phyloP scores from a whole-genome alignment of 2,113 vertebrate species.

The Columbina picui region DNA sequence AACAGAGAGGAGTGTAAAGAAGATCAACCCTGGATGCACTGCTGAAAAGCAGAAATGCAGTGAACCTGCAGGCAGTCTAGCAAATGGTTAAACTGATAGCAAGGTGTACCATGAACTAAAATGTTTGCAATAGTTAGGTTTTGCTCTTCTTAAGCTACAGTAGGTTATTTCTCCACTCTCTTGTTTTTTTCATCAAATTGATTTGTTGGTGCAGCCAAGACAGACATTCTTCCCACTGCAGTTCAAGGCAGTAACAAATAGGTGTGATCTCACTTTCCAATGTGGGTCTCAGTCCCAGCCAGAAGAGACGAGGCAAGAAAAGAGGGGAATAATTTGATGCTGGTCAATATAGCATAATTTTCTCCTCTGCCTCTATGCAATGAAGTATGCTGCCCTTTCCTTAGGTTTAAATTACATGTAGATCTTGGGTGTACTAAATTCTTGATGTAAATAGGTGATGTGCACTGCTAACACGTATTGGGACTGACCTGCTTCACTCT shows the following conservation, averaged over 20 bases:
- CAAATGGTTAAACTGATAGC: rapidly evolving
- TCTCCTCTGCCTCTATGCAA: neutral
- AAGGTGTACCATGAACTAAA: neutral
- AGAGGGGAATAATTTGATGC: neutral
- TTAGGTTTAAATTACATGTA: neutral
- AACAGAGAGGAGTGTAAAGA: neutral
- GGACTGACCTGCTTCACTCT: neutral
- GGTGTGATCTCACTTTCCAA: neutral
- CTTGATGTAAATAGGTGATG: neutral
- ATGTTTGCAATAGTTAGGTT: neutral
- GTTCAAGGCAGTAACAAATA: neutral
- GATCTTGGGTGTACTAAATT: neutral
- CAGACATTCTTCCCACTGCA: neutral
- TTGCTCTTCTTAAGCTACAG: neutral
- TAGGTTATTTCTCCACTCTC: neutral
- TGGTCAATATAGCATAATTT: neutral
- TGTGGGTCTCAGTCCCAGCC: rapidly evolving
- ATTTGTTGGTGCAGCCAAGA: neutral
- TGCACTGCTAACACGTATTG: neutral
- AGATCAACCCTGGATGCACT: neutral
- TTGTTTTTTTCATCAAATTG: neutral
- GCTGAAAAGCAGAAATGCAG: neutral
- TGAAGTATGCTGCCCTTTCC: neutral
- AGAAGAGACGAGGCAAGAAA: neutral
- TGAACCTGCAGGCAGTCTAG: neutral